Conservation (phyloP, 2,113 vertebrate species). For the Pongo pygmaeus region DNA sequence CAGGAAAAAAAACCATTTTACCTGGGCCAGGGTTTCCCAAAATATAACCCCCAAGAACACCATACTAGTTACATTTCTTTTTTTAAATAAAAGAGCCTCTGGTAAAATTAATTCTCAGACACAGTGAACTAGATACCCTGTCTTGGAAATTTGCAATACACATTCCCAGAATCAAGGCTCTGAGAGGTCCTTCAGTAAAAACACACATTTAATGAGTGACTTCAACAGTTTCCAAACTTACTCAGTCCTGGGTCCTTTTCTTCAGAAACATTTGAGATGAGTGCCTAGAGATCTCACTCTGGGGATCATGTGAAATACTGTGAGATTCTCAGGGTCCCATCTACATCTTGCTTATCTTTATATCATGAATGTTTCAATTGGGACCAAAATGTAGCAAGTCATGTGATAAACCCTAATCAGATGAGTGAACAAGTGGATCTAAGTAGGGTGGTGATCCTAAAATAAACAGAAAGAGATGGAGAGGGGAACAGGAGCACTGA, state of each 20-base stretch:
- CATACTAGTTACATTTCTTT: not conserved
- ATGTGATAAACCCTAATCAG: not conserved
- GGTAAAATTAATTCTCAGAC: not conserved
- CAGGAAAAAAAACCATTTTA: not conserved
- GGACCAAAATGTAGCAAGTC: not conserved
- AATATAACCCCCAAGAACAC: not conserved
- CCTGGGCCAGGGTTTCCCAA: not conserved
- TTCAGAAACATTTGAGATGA: not conserved
- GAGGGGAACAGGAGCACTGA: rapidly evolving
- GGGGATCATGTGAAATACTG: not conserved
- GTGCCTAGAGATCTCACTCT: not conserved
- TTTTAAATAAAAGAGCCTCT: not conserved
- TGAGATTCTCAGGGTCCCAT: not conserved
- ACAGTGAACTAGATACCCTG: not conserved
- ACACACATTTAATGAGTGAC: not conserved
- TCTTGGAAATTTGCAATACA: not conserved
- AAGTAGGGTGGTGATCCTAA: not conserved
- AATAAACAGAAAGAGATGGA: not conserved
- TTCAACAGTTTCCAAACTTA: not conserved
- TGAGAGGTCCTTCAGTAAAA: not conserved
- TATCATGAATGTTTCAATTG: not conserved
- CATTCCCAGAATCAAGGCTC: not conserved
- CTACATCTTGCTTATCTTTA: not conserved
- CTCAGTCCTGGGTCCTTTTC: not conserved
- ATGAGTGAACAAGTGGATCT: not conserved